These are phyloP conservation scores for Cyrtodaria siliqua DNA, from an alignment of 2,888 invertebrate genomes.

Conservation along the genomic window DNA sequence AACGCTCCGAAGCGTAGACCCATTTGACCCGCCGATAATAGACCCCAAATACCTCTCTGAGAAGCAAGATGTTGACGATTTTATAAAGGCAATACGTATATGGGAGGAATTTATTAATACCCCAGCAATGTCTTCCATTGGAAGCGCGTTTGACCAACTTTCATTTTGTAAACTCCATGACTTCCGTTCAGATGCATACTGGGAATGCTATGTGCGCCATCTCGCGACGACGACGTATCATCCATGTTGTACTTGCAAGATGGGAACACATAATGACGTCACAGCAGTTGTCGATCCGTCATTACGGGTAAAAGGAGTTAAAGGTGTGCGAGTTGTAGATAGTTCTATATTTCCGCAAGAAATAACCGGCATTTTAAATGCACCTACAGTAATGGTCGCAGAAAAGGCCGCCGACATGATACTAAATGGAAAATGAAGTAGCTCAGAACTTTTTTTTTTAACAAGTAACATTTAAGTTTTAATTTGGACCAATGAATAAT, in stretches of 20 bases:
- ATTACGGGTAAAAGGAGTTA: constrained; percentile 55
- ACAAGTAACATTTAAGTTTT: no score
- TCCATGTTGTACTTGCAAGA: constrained; percentile 91
- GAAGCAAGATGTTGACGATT: constrained; percentile 87
- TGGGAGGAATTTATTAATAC: constrained; percentile 45
- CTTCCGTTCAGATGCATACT: constrained; percentile 56
- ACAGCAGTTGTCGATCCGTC: constrained; percentile 90
- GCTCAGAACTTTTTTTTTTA: no score
- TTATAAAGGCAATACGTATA: constrained; percentile 39
- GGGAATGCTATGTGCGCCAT: constrained; percentile 55
- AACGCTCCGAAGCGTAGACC: constrained; percentile 91
- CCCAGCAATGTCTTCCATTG: constrained; percentile 48
- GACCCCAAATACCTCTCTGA: constrained; percentile 95
- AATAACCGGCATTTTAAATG: constrained; percentile 36
- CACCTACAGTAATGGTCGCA: constrained; percentile 49
- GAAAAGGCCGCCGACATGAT: constrained; percentile 50
- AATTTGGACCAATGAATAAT: no score
- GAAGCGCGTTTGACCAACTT: constrained; percentile 24
- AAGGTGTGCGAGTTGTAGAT: constrained; percentile 41
- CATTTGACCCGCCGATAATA: constrained; percentile 92
- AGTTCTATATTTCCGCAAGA: constrained; percentile 39
- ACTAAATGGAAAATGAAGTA: no score
- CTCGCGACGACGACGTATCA: constrained; percentile 86
- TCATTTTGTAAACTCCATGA: constrained; percentile 36
- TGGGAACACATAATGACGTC: constrained; percentile 87